Base-by-base conservation (phyloP, 2,113 vertebrate genomes). In the Rattus rattus region DNA sequence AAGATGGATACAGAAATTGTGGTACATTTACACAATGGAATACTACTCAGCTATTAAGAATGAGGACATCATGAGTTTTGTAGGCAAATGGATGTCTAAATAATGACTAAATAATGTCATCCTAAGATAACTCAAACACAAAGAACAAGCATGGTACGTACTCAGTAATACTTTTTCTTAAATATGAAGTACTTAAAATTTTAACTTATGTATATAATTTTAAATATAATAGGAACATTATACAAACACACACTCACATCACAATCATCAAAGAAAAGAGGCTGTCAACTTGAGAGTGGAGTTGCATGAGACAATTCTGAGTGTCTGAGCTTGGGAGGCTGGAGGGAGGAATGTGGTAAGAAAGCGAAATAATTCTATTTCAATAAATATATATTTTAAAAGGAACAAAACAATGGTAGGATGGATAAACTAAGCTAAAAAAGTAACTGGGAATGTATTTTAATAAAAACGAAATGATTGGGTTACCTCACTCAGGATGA, bases 341-440 rank as follows among this genome's bases (percentile, higher is more conserved):
- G 9, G 4, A 56, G 10, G 4, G 9, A 12, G 2, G 2, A n/a
- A 22, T 56, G 9, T 20, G 2, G 36, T 22, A 81, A 33, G 3
- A 56, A 81, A 56, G 52, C 20, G 30, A 54, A 36, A 7, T 54
- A 52, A 33, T 79, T 79, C 28, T 80, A 33, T 80, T 79, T 52
- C 30, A 79, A 79, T 33, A 54, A 54, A 36, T 54, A 30, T 10
- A 36, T n/a, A 36, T 36, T 56, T 54, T 49, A 54, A 79, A 30
- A 79, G 19, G 28, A 79, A 14, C 0, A 54, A 79, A 59, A 14
- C 5, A 24, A 20, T 20, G 59, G 2, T 83, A 61, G 54, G 9
- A 83, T 39, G n/a, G 12, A 56, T 12, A 36, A 56, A 61, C 10
- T 83, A 13, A 56, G 43, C 28, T 67, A 13, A 67, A 75, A 76